Evolutionary conservation across 2,797 vertebrate species (phyloP).

Genomic region (Myotis findleyi): DNA sequence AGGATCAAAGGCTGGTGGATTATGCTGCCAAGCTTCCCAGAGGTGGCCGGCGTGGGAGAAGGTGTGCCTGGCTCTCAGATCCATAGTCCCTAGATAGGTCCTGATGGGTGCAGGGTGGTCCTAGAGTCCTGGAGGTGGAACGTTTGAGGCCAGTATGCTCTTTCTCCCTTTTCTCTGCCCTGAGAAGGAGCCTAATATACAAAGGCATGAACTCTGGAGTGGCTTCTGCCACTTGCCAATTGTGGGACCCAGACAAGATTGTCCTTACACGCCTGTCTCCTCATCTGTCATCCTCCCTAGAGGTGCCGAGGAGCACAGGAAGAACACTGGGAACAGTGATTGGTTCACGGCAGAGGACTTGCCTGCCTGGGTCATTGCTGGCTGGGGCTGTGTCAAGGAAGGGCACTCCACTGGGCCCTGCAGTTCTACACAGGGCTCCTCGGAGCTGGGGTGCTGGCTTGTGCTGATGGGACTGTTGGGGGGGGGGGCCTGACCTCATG

Average conservation of each 20-base stretch:
- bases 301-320: background rate
- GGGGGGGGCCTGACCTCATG: background rate
- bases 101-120: background rate
- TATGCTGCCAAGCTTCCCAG: slow-evolving; percentile 74
- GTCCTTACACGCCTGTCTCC: background rate
- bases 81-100: background rate
- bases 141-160: background rate
- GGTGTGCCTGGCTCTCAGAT: background rate
- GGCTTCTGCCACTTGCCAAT: background rate
- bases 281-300: background rate
- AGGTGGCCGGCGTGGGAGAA: slow-evolving; percentile 70
- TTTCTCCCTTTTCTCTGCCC: background rate
- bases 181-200: background rate
- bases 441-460: background rate
- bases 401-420: background rate
- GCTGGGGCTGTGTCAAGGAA: background rate
- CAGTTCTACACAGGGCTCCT: background rate
- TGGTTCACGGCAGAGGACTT: background rate
- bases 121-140: background rate
- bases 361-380: background rate
- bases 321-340: background rate
- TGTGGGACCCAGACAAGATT: background rate
- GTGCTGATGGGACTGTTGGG: background rate
- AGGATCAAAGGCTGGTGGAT: slow-evolving; percentile 73
- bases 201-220: too few species aligned